Evolutionary conservation across 2,888 invertebrate genomes (phyloP), one percentile per base, ranked within the genome.

Genomic region (Cantharis lateralis): DNA sequence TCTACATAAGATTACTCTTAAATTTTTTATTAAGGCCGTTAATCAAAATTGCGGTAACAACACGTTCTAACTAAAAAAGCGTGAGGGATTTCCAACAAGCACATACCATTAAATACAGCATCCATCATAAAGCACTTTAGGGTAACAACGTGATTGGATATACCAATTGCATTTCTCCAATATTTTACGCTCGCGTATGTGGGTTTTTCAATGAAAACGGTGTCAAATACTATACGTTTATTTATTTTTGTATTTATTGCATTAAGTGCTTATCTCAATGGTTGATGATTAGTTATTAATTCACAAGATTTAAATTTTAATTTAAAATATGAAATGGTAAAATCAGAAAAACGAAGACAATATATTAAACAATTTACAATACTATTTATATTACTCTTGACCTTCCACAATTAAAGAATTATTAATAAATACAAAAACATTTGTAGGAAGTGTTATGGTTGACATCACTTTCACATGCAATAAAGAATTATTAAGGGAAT

Each of bases 91-190:
- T 72, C 62, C 78, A 24, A 68, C 70, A 70, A 71, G 64, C 77
- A 72, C 70, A 74, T 73, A 74, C 81, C 81, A 82, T 82, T 81
- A 82, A 71, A 75, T 71, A 75, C 72, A 74, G 77, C 81, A 82
- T 82, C 81, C 81, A 81, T 82, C 82, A 82, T 80, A 79, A 77
- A 74, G 71, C 68, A 71, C 68, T 77, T 71, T 74, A 77, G 73
- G 64, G 63, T 61, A 66, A 66, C 64, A 66, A 66, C 64, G 18
- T 24, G 48, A 7, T 48, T 48, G n/a, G 48, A 48, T 48, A n/a
- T 48, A 48, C 48, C n/a, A 48, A 48, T 48, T n/a, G 48, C 48
- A 48, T 7, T 48, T 48, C 48, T 48, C n/a, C 48, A 48, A 48
- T 48, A 48, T 48, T 48, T 48, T 48, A 48, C 48, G 48, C 48